Conservation (phyloP, 2,113 vertebrate species). For the Carollia perspicillata region DNA sequence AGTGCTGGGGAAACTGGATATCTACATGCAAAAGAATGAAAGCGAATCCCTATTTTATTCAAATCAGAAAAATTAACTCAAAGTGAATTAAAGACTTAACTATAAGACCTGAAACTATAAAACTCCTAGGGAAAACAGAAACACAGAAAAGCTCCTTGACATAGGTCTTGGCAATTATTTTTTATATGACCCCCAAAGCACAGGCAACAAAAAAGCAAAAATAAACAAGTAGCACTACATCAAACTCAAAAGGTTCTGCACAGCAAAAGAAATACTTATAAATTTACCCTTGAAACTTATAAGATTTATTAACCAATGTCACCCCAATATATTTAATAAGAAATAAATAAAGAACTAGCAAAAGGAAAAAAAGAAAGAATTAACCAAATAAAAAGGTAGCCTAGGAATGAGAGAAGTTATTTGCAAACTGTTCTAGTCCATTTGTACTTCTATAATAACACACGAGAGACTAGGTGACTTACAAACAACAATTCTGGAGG, state of each 20-base stretch:
- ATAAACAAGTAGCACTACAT: not conserved
- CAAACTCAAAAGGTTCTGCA: not conserved
- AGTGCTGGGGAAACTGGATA: not conserved
- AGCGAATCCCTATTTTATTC: not conserved
- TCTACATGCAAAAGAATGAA: not conserved
- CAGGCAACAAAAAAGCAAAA: not conserved
- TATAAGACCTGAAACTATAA: not conserved
- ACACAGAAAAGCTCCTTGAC: not conserved
- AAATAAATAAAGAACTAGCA: not conserved
- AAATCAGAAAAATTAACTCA: not conserved
- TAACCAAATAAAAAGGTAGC: not conserved
- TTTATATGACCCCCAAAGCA: not conserved
- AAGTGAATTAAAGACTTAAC: not conserved
- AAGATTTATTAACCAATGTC: not conserved
- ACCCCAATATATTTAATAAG: not conserved
- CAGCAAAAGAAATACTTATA: not conserved
- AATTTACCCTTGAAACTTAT: not conserved
- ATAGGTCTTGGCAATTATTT: not conserved
- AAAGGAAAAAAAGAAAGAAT: not conserved
- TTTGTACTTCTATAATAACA: not conserved
- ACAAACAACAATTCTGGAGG: not conserved
- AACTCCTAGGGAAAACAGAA: not conserved
- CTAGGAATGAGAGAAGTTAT: not conserved
- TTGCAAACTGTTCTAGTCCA: not conserved
- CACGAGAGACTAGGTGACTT: not conserved